A percentile compares a stretch with the other conserved stretches of the same genome.
These are phyloP conservation scores for Uromys caudimaculatus DNA, from an alignment of 2,797 vertebrate species.

Conservation along the genomic window DNA sequence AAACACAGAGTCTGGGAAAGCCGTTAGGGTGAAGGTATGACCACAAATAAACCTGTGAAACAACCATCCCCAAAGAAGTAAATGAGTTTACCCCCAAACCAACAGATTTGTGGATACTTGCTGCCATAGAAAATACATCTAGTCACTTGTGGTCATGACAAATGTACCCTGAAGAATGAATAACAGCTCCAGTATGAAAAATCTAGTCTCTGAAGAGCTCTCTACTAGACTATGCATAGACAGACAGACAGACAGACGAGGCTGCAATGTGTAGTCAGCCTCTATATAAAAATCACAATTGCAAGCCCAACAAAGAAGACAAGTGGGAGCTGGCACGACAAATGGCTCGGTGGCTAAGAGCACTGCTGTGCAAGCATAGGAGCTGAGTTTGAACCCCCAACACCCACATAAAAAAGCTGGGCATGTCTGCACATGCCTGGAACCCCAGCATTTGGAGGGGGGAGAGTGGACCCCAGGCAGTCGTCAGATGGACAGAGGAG, in stretches of 20 bases:
- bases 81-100: not conserved
- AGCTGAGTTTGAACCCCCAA: not conserved
- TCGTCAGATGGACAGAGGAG: not conserved
- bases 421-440: not conserved
- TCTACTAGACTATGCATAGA: not conserved
- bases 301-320: not conserved
- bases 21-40: not conserved
- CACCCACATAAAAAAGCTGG: not conserved
- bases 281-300: not conserved
- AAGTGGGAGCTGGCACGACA: not conserved
- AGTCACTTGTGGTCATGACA: not conserved
- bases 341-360: not conserved
- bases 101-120: not conserved
- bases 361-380: not conserved
- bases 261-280: not conserved
- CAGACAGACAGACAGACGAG: not conserved
- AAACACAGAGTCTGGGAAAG: not conserved
- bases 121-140: not conserved
- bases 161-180: not conserved
- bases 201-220: not conserved
- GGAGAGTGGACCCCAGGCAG: not conserved
- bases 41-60: not conserved
- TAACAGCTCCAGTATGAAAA: not conserved
- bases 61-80: constrained; percentile 6
- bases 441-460: not conserved